Evolutionary conservation across 2,888 invertebrate genomes (phyloP).

Genomic region (Dorcus parallelipipedus): DNA sequence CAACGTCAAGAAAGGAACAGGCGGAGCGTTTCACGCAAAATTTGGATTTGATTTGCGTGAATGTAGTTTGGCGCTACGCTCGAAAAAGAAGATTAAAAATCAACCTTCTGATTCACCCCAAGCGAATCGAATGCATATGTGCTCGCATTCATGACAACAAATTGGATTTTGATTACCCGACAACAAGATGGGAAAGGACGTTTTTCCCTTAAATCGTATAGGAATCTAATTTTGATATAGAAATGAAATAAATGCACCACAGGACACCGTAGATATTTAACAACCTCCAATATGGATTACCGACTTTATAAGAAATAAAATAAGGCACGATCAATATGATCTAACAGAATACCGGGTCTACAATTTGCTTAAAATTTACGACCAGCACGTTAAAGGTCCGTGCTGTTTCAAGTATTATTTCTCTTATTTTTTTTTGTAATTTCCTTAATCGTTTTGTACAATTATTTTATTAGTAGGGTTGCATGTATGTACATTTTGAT

Average conservation of each 20-base stretch:
- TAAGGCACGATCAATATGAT: slow-evolving; percentile 57
- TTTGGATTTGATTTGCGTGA: not conserved
- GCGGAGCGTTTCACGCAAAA: not conserved
- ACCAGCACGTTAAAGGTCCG: not conserved
- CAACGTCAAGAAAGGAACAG: no score
- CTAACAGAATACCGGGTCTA: slow-evolving; percentile 47
- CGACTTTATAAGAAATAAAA: slow-evolving; percentile 49
- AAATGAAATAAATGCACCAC: no score
- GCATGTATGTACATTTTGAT: slow-evolving; percentile 16
- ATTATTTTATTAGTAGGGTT: slow-evolving; percentile 6
- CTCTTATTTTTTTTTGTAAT: slow-evolving; percentile 1
- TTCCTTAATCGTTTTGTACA: slow-evolving; percentile 14
- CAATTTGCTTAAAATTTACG: slow-evolving; percentile 1
- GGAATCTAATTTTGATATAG: no score
- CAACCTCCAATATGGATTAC: slow-evolving; percentile 60
- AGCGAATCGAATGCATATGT: not conserved
- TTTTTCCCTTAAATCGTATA: no score
- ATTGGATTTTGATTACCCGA: no score
- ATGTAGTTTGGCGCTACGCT: not conserved
- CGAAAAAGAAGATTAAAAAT: no score
- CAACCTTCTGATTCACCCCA: no score
- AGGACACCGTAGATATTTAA: slow-evolving; percentile 25
- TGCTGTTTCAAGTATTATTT: not conserved
- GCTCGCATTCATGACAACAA: no score
- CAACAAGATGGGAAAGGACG: no score